A percentile compares a stretch with the other conserved stretches of the same genome.
Evolutionary conservation across 2,113 vertebrate genomes (phyloP).

Genomic region (Plestiodon gilberti): DNA sequence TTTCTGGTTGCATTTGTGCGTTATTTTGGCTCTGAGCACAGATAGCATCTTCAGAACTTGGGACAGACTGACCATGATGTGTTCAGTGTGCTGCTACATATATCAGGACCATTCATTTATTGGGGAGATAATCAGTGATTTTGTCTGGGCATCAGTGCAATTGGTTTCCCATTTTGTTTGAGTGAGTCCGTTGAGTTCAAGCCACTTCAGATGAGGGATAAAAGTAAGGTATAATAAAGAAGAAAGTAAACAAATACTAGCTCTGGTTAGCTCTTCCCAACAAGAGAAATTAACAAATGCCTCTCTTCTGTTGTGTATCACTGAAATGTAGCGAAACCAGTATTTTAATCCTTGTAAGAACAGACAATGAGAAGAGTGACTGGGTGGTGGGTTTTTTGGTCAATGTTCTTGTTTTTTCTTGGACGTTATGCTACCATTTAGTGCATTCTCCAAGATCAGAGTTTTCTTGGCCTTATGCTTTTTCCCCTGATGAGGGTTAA

Average conservation of each 20-base stretch:
- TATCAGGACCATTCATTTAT: background rate
- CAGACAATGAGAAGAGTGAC: no score
- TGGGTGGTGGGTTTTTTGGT: no score
- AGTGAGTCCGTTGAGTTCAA: background rate
- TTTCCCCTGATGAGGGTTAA: conserved; percentile 16
- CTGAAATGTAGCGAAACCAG: no score
- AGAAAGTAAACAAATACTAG: background rate
- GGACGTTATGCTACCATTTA: background rate
- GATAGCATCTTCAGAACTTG: background rate
- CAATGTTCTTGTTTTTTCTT: background rate
- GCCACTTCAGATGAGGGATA: background rate
- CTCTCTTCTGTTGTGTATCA: background rate
- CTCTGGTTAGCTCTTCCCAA: background rate
- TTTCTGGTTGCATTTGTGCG: background rate
- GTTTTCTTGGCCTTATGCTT: background rate
- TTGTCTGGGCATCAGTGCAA: background rate
- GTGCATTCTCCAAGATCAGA: background rate
- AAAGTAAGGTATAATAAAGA: background rate
- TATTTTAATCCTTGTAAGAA: background rate
- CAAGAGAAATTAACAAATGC: background rate
- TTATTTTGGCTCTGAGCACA: background rate
- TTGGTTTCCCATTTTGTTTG: background rate
- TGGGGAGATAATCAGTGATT: background rate
- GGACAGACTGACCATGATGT: no score
- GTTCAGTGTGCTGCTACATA: background rate